These are phyloP conservation scores for Aythya baeri DNA, from an alignment of 2,113 vertebrate species.

Conservation along the genomic window DNA sequence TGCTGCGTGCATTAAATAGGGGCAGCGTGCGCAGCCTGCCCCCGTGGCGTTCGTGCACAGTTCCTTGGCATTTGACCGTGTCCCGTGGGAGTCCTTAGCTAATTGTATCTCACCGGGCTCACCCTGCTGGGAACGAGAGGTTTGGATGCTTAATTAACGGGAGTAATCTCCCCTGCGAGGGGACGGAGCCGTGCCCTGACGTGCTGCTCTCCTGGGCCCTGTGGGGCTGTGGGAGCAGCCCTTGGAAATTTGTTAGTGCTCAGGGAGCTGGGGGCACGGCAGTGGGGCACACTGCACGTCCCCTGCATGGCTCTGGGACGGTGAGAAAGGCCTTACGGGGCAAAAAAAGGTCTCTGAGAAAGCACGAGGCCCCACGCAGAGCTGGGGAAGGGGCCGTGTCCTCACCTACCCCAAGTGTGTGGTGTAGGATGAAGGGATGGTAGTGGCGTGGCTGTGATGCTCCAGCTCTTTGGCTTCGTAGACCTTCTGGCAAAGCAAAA, in stretches of 20 bases:
- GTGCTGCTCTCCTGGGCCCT: background rate
- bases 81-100: background rate
- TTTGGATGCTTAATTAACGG: background rate
- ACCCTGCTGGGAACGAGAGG: background rate
- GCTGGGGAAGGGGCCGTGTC: background rate
- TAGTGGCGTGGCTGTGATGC: rapidly evolving
- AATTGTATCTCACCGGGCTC: background rate
- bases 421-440: background rate
- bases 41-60: background rate
- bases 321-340: background rate
- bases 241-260: background rate
- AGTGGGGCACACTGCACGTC: background rate
- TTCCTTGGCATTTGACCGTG: background rate
- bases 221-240: background rate
- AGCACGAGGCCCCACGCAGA: background rate
- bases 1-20: rapidly evolving
- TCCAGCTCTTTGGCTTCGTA: background rate
- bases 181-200: background rate
- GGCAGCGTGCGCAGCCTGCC: background rate
- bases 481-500: background rate
- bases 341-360: background rate
- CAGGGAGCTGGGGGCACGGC: background rate
- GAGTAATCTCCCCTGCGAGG: background rate
- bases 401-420: background rate
- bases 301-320: background rate